Conservation (phyloP, 2,888 invertebrate species). For the Teinopalpus imperialis region DNA sequence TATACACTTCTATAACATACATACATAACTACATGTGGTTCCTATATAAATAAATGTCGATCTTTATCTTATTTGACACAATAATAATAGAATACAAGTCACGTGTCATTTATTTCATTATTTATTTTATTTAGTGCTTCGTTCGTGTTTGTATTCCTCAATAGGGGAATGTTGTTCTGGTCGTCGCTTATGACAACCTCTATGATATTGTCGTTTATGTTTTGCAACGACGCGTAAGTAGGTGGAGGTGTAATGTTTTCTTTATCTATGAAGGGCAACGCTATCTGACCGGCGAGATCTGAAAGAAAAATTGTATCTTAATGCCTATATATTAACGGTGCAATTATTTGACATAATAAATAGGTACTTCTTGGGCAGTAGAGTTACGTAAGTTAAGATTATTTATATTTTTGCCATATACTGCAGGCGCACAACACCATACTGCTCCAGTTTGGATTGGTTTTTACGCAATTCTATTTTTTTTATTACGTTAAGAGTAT, state of each 20-base stretch:
- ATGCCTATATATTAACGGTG: no score
- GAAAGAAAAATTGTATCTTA: constrained; percentile 40
- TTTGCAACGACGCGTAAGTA: constrained; percentile 56
- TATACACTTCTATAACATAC: no score
- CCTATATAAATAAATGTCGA: no score
- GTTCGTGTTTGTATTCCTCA: constrained; percentile 18
- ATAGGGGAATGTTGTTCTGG: constrained; percentile 30
- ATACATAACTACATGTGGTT: no score
- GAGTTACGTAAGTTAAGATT: no score
- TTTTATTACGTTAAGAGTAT: no score
- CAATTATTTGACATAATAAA: no score
- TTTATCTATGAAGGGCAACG: constrained; percentile 47
- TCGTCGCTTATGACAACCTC: constrained; percentile 57
- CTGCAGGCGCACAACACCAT: no score
- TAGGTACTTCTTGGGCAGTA: no score
- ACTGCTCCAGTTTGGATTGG: no score
- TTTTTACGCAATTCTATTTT: no score
- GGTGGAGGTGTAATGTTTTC: constrained; percentile 57
- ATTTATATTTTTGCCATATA: no score
- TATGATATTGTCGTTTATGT: constrained; percentile 48
- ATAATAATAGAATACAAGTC: constrained; percentile 20
- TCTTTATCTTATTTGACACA: background rate
- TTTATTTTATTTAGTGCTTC: constrained; percentile 11
- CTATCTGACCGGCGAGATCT: constrained; percentile 66
- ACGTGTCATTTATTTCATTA: constrained; percentile 34